Evolutionary conservation across 2,797 vertebrate species (phyloP), one percentile per base, ranked within the genome.

Genomic region (Schizopygopsis malacanthus): DNA sequence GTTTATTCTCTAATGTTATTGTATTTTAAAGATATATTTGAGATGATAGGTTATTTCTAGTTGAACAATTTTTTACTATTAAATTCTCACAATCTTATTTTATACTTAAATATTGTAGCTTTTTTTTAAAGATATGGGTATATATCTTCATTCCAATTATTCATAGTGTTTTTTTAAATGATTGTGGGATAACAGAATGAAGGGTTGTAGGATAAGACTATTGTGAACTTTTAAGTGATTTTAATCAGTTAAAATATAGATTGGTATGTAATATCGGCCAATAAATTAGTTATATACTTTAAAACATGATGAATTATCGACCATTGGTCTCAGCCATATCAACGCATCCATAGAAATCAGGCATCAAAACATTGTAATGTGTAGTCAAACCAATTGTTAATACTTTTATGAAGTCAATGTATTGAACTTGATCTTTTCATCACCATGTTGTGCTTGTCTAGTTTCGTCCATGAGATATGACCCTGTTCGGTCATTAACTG

Each of bases 401-500:
- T 65, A 3, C 25, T 7, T 65, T 15, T 65, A 3, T 65, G 4
- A 61, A 25, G 7, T 16, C 61, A 33, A 15, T 65, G 61, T 7
- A 65, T 7, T 33, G 13, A 33, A 4, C 43, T 39, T 15, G 11
- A 69, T 69, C 4, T 47, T 33, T 20, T 69, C 12, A 15, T 28
- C 11, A 0, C 41, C 61, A 20, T 33, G 10, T 10, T 7, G 43
- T 13, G 61, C 25, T 37, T n/a, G 25, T 39, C 65, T 41, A 43
- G 47, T 69, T 82, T 45, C 8, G 25, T 56, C 25, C 47, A 52
- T 84, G 80, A 73, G 4, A 22, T 81, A 28, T 11, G 25, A 4
- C 33, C 67, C 77, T 45, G 50, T 41, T 72, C 50, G 18, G 37
- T 83, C 84, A 69, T 71, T 63, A 67, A 81, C 81, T 72, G 56